These are phyloP conservation scores for Turritopsis rubra DNA, from an alignment of 30 jellyfish, hydroid and myxozoan genomes.

Conservation along the genomic window DNA sequence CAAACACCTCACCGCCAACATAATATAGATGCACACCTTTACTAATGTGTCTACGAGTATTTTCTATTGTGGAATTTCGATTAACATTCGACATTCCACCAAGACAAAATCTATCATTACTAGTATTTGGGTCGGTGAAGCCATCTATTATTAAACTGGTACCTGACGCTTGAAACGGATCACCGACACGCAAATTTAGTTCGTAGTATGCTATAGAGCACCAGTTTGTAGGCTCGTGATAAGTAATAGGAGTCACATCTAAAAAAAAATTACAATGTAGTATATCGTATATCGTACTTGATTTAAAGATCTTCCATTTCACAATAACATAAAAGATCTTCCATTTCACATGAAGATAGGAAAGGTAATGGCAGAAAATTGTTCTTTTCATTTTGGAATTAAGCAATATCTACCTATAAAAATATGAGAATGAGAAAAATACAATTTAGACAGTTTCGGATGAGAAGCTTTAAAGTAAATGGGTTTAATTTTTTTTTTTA, in stretches of 20 bases:
- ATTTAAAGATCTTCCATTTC: no score
- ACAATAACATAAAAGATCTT: no score
- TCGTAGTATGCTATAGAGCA: conserved; percentile 93
- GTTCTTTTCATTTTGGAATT: no score
- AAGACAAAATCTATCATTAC: conserved; percentile 79
- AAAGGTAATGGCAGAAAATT: no score
- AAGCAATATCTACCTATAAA: no score
- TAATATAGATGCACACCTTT: conserved; percentile 88
- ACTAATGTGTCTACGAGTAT: conserved; percentile 85
- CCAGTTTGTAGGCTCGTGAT: conserved; percentile 89
- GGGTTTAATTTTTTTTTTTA: no score
- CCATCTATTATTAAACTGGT: conserved; percentile 93
- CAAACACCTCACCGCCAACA: conserved; percentile 96
- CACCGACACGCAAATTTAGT: conserved; percentile 91
- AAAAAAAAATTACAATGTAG: neutral
- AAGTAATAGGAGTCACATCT: conserved; percentile 95
- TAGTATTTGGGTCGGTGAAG: conserved; percentile 87
- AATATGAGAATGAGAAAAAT: no score
- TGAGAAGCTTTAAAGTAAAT: no score
- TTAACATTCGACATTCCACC: conserved; percentile 96
- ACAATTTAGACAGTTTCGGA: no score
- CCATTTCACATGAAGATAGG: no score
- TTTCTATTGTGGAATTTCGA: conserved; percentile 85
- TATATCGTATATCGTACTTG: no score
- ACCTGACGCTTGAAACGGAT: conserved; percentile 91